Evolutionary conservation across 1,140 invertebrate genomes (phyloP).

Genomic region (Drosophila eugracilis): DNA sequence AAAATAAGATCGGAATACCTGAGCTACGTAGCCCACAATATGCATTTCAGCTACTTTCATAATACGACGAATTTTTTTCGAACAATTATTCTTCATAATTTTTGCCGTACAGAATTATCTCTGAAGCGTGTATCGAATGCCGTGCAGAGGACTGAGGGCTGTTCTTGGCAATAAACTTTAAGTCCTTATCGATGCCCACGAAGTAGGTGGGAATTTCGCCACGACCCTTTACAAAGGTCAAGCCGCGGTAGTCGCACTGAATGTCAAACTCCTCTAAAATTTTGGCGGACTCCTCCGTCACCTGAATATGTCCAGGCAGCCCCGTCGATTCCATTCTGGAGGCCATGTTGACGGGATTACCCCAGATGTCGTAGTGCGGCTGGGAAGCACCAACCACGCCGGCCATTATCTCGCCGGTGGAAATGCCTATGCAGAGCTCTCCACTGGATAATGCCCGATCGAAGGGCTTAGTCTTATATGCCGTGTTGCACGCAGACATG

Average conservation of each 20-base stretch:
- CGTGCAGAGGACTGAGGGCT: too few species aligned
- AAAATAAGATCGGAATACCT: not conserved
- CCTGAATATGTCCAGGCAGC: conserved; percentile 91
- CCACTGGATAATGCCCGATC: conserved; percentile 87
- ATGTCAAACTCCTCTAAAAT: conserved; percentile 86
- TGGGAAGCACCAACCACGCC: conserved; percentile 92
- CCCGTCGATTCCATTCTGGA: conserved; percentile 96
- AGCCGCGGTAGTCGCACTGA: conserved; percentile 15
- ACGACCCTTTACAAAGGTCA: conserved; percentile 34
- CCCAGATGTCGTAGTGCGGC: conserved; percentile 94
- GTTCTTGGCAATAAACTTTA: not conserved
- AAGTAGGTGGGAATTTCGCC: conserved; percentile 40
- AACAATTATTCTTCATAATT: not conserved
- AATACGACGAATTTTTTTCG: not conserved
- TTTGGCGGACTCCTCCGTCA: conserved; percentile 90
- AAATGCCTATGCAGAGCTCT: conserved; percentile 87
- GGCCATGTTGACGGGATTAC: conserved; percentile 97
- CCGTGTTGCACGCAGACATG: conserved; percentile 34
- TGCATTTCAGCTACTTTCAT: not conserved
- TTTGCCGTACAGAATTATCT: not conserved
- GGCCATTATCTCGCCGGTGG: conserved; percentile 90
- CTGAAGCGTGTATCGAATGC: too few species aligned
- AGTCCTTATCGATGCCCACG: conserved; percentile 13
- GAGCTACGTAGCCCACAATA: not conserved
- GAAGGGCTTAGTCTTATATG: conserved; percentile 8